These are phyloP conservation scores for Nothoprocta pentlandii DNA, from an alignment of 2,113 vertebrate genomes.

Conservation along the genomic window DNA sequence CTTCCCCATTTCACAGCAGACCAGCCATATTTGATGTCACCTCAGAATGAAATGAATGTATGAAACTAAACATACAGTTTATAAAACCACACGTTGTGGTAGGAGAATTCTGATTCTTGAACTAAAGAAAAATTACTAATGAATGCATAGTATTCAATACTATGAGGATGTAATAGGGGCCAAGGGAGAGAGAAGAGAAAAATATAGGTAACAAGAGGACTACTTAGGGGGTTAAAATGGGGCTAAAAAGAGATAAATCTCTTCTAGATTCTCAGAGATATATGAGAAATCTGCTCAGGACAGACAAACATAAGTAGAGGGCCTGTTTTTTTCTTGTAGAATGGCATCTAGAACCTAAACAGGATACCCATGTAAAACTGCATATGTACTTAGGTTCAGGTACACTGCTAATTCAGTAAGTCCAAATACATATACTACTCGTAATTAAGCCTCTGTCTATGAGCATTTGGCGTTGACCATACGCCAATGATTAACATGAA, in stretches of 20 bases:
- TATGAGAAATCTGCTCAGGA: not conserved
- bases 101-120: not conserved
- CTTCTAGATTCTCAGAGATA: not conserved
- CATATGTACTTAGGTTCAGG: not conserved
- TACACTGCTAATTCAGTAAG: not conserved
- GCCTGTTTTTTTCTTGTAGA: not conserved
- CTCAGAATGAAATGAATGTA: not conserved
- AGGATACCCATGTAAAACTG: not conserved
- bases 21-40: constrained; percentile 32
- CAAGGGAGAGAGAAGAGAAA: too few relatives aligned
- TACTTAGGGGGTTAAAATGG: not conserved
- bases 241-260: not conserved
- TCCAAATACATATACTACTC: not conserved
- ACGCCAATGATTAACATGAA: not conserved
- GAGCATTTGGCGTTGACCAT: not conserved
- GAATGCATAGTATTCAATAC: not conserved
- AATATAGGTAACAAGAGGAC: accelerated
- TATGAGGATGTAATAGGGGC: too few relatives aligned
- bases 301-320: not conserved
- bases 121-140: not conserved
- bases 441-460: not conserved
- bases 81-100: not conserved
- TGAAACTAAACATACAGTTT: not conserved
- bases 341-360: not conserved
- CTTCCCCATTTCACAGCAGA: constrained; percentile 59